These are phyloP conservation scores for Elanoides forficatus DNA, from an alignment of 2,113 vertebrate species.

Conservation along the genomic window DNA sequence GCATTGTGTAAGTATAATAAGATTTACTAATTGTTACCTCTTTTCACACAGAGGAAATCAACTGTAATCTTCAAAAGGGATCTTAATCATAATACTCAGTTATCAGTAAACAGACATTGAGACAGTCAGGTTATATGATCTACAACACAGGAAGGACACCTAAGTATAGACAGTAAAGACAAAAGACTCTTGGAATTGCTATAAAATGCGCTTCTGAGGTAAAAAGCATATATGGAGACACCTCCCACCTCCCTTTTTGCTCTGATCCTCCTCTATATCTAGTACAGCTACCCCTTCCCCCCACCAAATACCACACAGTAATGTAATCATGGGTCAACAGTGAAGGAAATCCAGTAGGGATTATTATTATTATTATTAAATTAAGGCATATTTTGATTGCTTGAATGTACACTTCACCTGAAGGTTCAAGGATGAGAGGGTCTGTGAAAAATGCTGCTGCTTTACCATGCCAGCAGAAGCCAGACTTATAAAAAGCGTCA, in stretches of 20 bases:
- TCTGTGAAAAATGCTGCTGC: not conserved
- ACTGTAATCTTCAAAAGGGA: not conserved
- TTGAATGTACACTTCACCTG: not conserved
- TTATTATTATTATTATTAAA: not conserved
- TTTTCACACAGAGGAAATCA: slow-evolving; percentile 5
- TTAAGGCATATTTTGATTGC: not conserved
- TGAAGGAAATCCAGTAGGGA: not conserved
- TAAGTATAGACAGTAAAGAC: not conserved
- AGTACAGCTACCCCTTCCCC: not conserved
- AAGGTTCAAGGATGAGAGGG: not conserved
- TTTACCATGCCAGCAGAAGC: not conserved
- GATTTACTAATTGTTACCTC: not conserved
- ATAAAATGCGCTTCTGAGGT: not conserved
- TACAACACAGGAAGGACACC: not conserved
- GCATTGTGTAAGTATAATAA: not conserved
- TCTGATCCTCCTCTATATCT: not conserved
- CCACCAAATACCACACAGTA: not conserved
- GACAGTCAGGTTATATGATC: not conserved
- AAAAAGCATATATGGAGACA: not conserved
- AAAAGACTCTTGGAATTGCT: not conserved
- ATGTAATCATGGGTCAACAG: not conserved
- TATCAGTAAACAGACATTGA: not conserved
- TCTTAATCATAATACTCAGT: not conserved
- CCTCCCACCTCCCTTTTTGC: not conserved
- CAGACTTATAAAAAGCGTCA: not conserved